Evolutionary conservation across 2,888 invertebrate species (phyloP).

Genomic region (Chrysopilus asiliformis): DNA sequence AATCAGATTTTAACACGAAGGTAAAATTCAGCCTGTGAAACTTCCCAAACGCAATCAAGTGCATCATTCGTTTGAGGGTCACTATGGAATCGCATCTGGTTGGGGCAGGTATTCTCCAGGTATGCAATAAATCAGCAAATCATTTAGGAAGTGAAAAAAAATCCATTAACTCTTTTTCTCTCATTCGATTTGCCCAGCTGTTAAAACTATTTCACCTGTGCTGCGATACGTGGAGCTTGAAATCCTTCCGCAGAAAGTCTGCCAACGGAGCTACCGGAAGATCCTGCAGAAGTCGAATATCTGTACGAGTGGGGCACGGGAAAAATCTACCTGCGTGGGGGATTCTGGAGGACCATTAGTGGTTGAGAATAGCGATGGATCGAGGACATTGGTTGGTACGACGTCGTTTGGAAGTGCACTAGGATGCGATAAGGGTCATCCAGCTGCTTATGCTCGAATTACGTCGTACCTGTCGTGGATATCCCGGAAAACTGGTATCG

Average conservation of each 20-base stretch:
- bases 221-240: constrained; percentile 32
- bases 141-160: not conserved
- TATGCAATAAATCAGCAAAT: not conserved
- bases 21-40: constrained; percentile 1
- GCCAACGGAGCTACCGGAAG: constrained; percentile 33
- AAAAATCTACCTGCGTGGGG: constrained; percentile 6
- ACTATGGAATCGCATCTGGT: constrained; percentile 35
- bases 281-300: constrained; percentile 30
- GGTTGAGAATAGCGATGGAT: not conserved
- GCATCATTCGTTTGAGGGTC: constrained; percentile 23
- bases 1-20: not conserved
- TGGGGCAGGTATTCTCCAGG: constrained; percentile 35
- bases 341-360: constrained; percentile 8
- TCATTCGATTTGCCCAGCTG: constrained; percentile 6
- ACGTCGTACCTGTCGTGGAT: constrained; percentile 4
- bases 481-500: not conserved
- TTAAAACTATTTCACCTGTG: constrained; percentile 23
- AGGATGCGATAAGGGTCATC: constrained; percentile 1
- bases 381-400: constrained; percentile 2
- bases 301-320: constrained; percentile 4
- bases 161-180: not conserved
- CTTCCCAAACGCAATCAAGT: constrained; percentile 2
- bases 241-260: constrained; percentile 32
- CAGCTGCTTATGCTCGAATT: constrained; percentile 2
- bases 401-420: constrained; percentile 5